Base-by-base conservation (phyloP, 2,797 vertebrate species). In the Tangara arthus region DNA sequence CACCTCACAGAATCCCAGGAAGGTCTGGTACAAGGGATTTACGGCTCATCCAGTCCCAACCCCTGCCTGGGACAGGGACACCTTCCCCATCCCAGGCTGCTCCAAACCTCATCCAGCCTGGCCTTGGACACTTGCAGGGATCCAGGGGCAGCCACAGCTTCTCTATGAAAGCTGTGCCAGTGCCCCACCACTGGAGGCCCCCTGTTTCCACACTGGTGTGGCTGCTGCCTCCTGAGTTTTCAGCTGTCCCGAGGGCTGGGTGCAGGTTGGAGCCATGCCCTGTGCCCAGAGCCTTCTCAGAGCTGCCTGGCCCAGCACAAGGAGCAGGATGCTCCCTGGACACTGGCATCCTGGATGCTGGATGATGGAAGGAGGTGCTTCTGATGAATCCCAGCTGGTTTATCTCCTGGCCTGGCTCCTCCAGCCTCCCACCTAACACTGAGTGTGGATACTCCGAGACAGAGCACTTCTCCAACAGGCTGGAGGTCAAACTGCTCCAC, bases 241-340 rank as follows among this genome's bases (percentile, higher is more conserved):
- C 0, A 2, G 37, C 63, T 68, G 39, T 57, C 28, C 42, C 0
- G 0, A 68, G 49, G 34, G 34, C 49, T 73, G 49, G 56, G 50
- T 28, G 49, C 35, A 71, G 57, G 24, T 42, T 66, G n/a, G 23
- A 68, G 63, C 15, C 46, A 52, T 17, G n/a, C 23, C 53, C 39
- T 0, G 0, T 52, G 46, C 71, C 71, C n/a, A 76, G 42, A 28
- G 28, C 23, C 7, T 12, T 19, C 20, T 19, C 28, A 55, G 68
- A 72, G 20, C 34, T 47, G 59, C 49, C 34, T 28, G 59, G 34
- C 41, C 49, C n/a, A 23, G 68, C 41, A 55, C 50, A 39, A 39
- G 59, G 41, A 47, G 68, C 57, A 55, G 41, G 41, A 47, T 47
- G 49, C 34, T 64, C 41, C 16, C 30, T 39, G 49, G 19, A 12